These are phyloP conservation scores for Acipenser transmontanus DNA, from an alignment of 2,797 vertebrate species.

Conservation along the genomic window DNA sequence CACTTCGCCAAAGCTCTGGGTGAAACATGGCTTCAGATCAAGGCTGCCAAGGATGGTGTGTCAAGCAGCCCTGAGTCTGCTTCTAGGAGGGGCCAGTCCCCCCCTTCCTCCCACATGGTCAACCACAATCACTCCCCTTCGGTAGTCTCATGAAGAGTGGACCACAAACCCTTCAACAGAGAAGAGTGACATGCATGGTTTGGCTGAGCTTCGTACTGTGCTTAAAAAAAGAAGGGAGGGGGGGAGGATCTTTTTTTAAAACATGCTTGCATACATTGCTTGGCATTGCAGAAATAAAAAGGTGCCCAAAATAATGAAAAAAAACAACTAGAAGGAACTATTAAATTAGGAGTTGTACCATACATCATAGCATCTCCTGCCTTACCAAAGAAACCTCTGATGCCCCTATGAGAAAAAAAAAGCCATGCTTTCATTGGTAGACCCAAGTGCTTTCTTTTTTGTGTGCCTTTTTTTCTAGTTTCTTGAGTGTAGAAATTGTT, in stretches of 20 bases:
- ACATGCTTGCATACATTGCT: conserved; percentile 62
- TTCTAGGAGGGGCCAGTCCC: conserved; percentile 82
- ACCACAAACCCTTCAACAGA: conserved; percentile 16
- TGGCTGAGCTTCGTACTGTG: conserved; percentile 69
- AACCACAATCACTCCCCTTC: conserved; percentile 95
- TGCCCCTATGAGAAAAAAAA: conserved; percentile 32
- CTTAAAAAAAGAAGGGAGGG: conserved; percentile 54
- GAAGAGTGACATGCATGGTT: conserved; percentile 55
- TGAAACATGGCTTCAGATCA: conserved; percentile 95
- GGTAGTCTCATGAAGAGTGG: conserved; percentile 77
- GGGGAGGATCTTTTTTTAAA: conserved; percentile 34
- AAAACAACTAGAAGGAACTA: conserved; percentile 51
- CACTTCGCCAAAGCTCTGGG: conserved; percentile 97
- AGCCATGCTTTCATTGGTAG: conserved; percentile 31
- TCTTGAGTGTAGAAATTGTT: conserved; percentile 51
- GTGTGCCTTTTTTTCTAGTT: conserved; percentile 39
- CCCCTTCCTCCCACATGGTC: conserved; percentile 85
- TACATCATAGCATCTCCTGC: conserved; percentile 60
- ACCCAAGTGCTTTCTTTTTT: conserved; percentile 22
- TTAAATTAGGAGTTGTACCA: conserved; percentile 36
- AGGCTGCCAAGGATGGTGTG: conserved; percentile 79
- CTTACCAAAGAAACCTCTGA: conserved; percentile 91
- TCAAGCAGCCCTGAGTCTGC: conserved; percentile 70
- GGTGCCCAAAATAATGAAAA: conserved; percentile 54
- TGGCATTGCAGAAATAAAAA: conserved; percentile 47